A percentile compares a stretch with the other conserved stretches of the same genome.
Conservation (phyloP, 2,113 vertebrate species). For the Poecile atricapillus region DNA sequence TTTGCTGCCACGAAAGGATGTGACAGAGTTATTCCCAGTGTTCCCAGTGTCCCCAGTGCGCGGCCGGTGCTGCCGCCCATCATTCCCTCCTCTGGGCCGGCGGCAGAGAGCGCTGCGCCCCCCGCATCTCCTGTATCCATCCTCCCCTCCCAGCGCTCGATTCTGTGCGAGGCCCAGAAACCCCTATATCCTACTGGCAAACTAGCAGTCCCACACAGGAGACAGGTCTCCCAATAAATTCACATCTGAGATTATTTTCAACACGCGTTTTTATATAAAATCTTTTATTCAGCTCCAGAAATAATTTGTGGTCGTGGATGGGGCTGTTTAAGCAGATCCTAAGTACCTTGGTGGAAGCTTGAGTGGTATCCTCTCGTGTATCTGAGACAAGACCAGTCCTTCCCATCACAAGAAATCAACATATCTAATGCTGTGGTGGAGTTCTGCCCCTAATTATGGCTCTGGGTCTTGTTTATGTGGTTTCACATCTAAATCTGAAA, state of each 20-base stretch:
- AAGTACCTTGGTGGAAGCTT: not conserved
- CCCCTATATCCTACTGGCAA: rapidly evolving
- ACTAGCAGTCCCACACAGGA: rapidly evolving
- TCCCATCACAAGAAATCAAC: not conserved
- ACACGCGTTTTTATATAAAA: not conserved
- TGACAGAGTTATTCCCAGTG: not conserved
- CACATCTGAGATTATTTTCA: not conserved
- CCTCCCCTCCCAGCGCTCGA: rapidly evolving
- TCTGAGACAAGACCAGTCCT: not conserved
- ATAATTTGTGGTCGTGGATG: not conserved
- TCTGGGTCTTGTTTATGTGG: not conserved
- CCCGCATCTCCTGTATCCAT: not conserved
- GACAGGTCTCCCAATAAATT: not conserved
- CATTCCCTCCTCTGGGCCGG: not conserved
- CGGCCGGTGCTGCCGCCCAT: not conserved
- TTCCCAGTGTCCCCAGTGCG: not conserved
- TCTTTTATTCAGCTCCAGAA: not conserved
- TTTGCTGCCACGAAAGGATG: not conserved
- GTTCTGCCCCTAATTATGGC: not conserved
- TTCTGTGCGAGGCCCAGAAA: not conserved
- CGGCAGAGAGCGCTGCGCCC: not conserved
- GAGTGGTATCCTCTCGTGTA: not conserved
- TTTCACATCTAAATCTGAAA: slow-evolving; percentile 19
- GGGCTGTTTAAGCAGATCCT: not conserved
- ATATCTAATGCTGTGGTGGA: not conserved